Base-by-base conservation (phyloP, 2,113 vertebrate species). In the Hippocampus abdominalis region DNA sequence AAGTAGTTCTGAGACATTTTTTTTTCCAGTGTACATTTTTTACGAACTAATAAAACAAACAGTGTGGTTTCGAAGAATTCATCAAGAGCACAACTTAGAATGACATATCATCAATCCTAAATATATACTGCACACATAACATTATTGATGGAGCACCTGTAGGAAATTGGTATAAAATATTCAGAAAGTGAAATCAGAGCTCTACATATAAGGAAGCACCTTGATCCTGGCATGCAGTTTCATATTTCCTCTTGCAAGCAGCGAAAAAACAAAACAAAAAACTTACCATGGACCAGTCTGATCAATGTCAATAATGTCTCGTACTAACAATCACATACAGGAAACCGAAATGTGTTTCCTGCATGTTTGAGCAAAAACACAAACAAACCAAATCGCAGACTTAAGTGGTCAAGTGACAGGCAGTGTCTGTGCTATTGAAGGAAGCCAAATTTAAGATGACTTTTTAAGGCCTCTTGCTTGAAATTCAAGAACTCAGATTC, bases 311-410 rank as follows among this genome's bases (percentile, higher is more conserved):
- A 78, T 32, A 21, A 74, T 70, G 44, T 32, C 54, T 72, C 83
- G 73, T 64, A 64, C 49, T 1, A 64, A 72, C 23, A 46, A 25
- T 44, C 21, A 76, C 42, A 69, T 51, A 84, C 90, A 89, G 91
- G 89, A 92, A 90, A 87, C 89, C 83, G 70, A 69, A 68, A 76
- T 60, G 92, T 92, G 92, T 92, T 90, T 92, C 91, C 91, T 90
- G 89, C 87, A 63, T 84, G 68, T 54, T 66, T 73, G 62, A 29
- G 27, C 68, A 76, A 51, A 36, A 48, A 61, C 23, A 80, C 21
- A 6, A 25, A 46, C 8, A 2, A 49, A 16, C 66, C 23, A 51
- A 25, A 23, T 53, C 65, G 51, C 15, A 53, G 71, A 68, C 27
- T n/a, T 3, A 65, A 59, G 56, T 29, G 56, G 23, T 29, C 25